Evolutionary conservation across 1,140 invertebrate genomes (phyloP).

Genomic region (Lineus longissimus): DNA sequence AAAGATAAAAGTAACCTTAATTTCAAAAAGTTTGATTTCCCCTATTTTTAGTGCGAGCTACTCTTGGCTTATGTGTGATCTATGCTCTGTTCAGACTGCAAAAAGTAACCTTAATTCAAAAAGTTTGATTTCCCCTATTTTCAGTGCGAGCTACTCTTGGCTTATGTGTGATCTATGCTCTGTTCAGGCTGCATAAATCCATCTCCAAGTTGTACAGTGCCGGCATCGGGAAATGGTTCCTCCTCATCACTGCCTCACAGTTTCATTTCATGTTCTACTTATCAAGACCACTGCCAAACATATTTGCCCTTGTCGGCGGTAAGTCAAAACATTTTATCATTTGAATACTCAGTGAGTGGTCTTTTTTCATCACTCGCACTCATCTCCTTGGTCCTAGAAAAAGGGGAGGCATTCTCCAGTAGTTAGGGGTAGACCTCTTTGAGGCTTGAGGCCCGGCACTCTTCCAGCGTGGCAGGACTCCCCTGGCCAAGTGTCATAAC

Average conservation of each 20-base stretch:
- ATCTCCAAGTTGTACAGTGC: conserved; percentile 69
- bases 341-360: conserved; percentile 9
- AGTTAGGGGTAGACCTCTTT: too few relatives aligned
- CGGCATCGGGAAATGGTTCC: conserved; percentile 75
- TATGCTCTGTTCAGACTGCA: conserved; percentile 69
- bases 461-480: too few relatives aligned
- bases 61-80: conserved; percentile 73
- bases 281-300: conserved; percentile 91
- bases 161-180: conserved; percentile 68
- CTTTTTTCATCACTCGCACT: too few relatives aligned
- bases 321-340: conserved; percentile 50
- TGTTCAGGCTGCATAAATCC: conserved; percentile 64
- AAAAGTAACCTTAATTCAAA: too few relatives aligned
- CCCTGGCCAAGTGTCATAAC: too few relatives aligned
- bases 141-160: conserved; percentile 79
- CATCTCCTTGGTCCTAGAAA: too few relatives aligned
- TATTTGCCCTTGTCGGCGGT: conserved; percentile 89
- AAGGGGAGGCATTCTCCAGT: too few relatives aligned
- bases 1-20: too few relatives aligned
- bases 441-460: too few relatives aligned
- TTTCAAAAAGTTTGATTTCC: conserved; percentile 19
- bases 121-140: conserved; percentile 49
- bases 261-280: conserved; percentile 98
- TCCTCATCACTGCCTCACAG: conserved; percentile 81
- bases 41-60: conserved; percentile 72